phyloP scores from a whole-genome alignment of 2,888 invertebrate species.

The Ormia ochracea region DNA sequence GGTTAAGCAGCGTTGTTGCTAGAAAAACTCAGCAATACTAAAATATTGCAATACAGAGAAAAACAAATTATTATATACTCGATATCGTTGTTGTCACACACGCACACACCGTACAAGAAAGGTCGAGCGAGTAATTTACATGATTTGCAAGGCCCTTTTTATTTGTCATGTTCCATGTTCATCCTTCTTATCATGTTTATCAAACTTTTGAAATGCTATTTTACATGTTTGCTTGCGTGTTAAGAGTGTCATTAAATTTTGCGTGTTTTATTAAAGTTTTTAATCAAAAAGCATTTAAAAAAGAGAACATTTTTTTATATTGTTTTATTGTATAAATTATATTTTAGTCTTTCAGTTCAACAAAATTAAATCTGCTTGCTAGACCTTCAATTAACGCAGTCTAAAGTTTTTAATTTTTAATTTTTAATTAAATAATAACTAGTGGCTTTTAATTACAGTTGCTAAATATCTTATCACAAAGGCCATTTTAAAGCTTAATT shows the following conservation, averaged over 20 bases:
- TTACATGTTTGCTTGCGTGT: too few relatives aligned
- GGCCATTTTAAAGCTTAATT: background rate
- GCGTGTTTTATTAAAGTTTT: constrained; percentile 47
- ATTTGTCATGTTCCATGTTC: too few relatives aligned
- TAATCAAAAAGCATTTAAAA: background rate
- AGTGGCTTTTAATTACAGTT: background rate
- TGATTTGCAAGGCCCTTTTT: too few relatives aligned
- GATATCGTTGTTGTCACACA: too few relatives aligned
- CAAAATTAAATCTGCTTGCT: background rate
- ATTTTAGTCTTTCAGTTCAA: constrained; percentile 10
- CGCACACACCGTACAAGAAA: too few relatives aligned
- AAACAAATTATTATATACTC: too few relatives aligned
- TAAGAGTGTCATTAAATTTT: constrained; percentile 52
- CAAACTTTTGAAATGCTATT: too few relatives aligned
- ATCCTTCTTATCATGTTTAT: background rate
- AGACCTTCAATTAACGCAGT: constrained; percentile 40
- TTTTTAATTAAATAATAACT: constrained; percentile 22
- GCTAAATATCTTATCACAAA: background rate
- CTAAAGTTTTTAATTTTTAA: constrained; percentile 22
- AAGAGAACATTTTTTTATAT: background rate
- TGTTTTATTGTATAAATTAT: constrained; percentile 7
- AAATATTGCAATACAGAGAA: too few relatives aligned
- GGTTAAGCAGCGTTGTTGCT: too few relatives aligned
- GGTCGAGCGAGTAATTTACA: too few relatives aligned
- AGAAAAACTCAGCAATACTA: too few relatives aligned